phyloP scores from a whole-genome alignment of 2,888 invertebrate genomes.

The Euclidia mi region DNA sequence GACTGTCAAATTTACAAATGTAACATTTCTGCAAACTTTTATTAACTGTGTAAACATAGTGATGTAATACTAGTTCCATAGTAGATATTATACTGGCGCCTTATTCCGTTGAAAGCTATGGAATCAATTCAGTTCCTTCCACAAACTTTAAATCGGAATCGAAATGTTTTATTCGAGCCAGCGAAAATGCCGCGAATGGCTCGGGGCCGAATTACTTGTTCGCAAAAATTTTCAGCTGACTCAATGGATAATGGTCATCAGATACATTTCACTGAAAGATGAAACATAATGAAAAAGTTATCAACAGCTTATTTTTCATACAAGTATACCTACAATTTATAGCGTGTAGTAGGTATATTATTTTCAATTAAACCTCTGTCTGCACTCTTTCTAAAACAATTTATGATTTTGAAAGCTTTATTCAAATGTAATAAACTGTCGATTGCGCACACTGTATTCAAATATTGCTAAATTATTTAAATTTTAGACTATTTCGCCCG shows the following conservation, averaged over 20 bases:
- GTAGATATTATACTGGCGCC: slow-evolving; percentile 22
- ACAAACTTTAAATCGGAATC: slow-evolving; percentile 67
- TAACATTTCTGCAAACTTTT: too few species aligned
- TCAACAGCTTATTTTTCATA: slow-evolving; percentile 12
- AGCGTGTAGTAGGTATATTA: neutral
- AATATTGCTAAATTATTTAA: slow-evolving; percentile 40
- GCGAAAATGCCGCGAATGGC: slow-evolving; percentile 81
- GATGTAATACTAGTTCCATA: slow-evolving; percentile 9
- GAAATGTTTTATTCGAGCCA: slow-evolving; percentile 85
- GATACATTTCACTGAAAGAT: slow-evolving; percentile 23
- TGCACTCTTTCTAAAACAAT: slow-evolving; percentile 25
- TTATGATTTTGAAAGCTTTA: slow-evolving; percentile 28
- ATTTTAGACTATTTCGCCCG: slow-evolving; percentile 21
- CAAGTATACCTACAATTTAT: too few species aligned
- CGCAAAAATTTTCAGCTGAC: slow-evolving; percentile 71
- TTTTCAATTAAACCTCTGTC: slow-evolving; percentile 13
- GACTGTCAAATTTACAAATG: too few species aligned
- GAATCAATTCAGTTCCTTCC: slow-evolving; percentile 63
- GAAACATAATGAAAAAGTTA: slow-evolving; percentile 33
- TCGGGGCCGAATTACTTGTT: slow-evolving; percentile 80
- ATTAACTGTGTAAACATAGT: slow-evolving; percentile 2
- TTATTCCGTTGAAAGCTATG: slow-evolving; percentile 40
- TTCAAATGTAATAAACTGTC: slow-evolving; percentile 37
- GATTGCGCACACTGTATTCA: slow-evolving; percentile 37
- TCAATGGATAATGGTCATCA: slow-evolving; percentile 42